Base-by-base conservation (phyloP, 2,888 invertebrate genomes). In the Drosophila mayaguana region DNA sequence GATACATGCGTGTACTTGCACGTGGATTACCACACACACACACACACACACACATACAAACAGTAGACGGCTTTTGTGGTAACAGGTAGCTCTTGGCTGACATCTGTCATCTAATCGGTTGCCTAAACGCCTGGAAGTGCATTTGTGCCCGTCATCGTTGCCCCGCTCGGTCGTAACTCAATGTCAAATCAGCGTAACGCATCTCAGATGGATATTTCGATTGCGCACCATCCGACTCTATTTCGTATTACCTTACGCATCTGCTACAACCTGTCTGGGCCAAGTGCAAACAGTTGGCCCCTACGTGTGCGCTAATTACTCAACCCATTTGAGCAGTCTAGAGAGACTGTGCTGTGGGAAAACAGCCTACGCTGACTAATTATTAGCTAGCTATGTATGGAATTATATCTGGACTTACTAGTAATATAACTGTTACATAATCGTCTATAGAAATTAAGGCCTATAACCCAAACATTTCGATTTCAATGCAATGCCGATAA, bases 21-120 rank as follows among this genome's bases (percentile, higher is more conserved):
- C 18, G 63, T 11, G 62, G 72, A 67, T 66, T 80, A 63, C 76
- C 68, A 55, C 63, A 74, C 69, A 64, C 18, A 22, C 36, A 22
- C 51, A 34, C 38, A 16, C 32, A n/a, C 51, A 20, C 38, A n/a
- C 18, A 18, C 38, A 38, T 8, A 25, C 38, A 12, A 16, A 36
- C 36, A 28, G 42, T 14, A 38, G 25, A 11, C 25, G 32, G n/a
- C 32, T 70, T 65, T 65, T 36, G 54, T 55, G 57, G 48, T 38
- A 50, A 50, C 76, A 73, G 82, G 72, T 54, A 62, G 71, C 56
- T 56, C 55, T 62, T 55, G 65, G 53, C 78, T 79, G 79, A 63
- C 77, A 71, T 75, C 63, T 69, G n/a, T 69, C 73, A 73, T 83
- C 72, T 79, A 79, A 88, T 83, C 74, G 68, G 65, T 75, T 72